These are phyloP conservation scores for Shinisaurus crocodilurus DNA, from an alignment of 2,113 vertebrate genomes.

Conservation along the genomic window DNA sequence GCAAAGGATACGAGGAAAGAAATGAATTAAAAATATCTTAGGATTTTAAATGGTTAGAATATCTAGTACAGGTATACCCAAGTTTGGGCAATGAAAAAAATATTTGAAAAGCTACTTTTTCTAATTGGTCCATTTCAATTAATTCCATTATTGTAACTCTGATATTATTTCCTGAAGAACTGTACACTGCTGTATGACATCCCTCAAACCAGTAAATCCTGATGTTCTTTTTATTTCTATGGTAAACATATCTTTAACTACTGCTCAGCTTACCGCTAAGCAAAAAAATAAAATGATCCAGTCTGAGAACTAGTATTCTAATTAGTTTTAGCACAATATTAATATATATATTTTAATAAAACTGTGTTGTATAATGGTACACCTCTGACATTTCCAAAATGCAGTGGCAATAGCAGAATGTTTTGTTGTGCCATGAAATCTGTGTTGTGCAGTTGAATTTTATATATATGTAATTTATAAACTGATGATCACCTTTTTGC, in stretches of 20 bases:
- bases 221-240: constrained; percentile 52
- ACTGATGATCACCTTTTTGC: background rate
- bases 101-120: background rate
- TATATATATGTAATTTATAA: background rate
- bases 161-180: background rate
- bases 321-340: constrained; percentile 46
- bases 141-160: background rate
- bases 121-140: rapidly evolving
- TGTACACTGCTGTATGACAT: background rate
- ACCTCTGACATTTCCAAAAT: constrained; percentile 21
- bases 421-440: constrained; percentile 28
- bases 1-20: background rate
- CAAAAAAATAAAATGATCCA: constrained; percentile 42
- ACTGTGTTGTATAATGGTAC: background rate
- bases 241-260: constrained; percentile 40
- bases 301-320: constrained; percentile 53
- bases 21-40: background rate
- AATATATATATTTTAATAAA: constrained; percentile 61
- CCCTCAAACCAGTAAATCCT: constrained; percentile 30
- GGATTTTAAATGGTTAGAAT: background rate
- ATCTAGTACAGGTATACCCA: background rate
- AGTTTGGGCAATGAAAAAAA: background rate
- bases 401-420: background rate
- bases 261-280: constrained; percentile 49
- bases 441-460: background rate